Conservation (phyloP, 1,140 invertebrate species). For the Heliconius hermathena region DNA sequence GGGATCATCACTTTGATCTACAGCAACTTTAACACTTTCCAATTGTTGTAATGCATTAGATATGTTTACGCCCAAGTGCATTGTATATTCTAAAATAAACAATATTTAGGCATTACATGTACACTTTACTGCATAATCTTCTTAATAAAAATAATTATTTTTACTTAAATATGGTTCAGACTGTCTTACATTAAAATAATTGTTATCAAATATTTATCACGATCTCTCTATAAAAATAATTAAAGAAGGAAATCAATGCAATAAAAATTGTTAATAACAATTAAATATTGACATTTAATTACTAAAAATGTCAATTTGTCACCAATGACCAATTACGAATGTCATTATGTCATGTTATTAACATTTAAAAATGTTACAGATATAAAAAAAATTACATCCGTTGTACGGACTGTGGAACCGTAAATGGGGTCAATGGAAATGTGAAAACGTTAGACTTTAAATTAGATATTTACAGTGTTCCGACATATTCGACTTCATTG, state of each 20-base stretch:
- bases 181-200: neutral
- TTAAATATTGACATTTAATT: neutral
- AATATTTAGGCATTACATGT: neutral
- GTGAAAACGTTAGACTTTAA: no score
- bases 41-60: constrained; percentile 90
- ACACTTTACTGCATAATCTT: neutral
- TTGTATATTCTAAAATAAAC: constrained; percentile 39
- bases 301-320: neutral
- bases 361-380: neutral
- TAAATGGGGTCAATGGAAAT: no score
- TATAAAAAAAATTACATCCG: neutral
- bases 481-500: no score
- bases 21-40: constrained; percentile 89
- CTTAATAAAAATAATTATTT: neutral
- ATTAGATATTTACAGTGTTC: no score
- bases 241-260: neutral
- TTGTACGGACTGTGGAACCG: no score
- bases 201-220: neutral
- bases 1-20: constrained; percentile 88
- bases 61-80: constrained; percentile 82
- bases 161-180: neutral
- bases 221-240: neutral
- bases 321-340: neutral
- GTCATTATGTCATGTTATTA: neutral
- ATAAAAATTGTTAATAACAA: neutral